These are phyloP conservation scores for Lutjanus campechanus DNA, from an alignment of 2,797 vertebrate species.

Conservation along the genomic window DNA sequence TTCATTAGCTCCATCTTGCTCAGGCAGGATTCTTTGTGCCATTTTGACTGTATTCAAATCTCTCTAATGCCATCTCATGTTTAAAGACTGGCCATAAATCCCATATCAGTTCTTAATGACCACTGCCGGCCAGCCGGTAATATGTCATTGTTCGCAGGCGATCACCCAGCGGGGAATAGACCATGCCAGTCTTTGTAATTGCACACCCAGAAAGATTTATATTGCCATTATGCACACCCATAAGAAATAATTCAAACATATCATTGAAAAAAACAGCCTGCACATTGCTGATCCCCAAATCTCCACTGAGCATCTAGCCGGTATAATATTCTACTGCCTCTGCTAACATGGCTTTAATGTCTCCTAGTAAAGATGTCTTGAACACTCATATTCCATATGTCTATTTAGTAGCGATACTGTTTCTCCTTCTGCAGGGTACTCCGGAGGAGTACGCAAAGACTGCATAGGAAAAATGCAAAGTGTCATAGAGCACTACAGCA, in stretches of 20 bases:
- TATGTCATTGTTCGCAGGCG: slow-evolving; percentile 99
- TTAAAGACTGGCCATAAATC: slow-evolving; percentile 99
- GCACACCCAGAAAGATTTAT: slow-evolving; percentile 99
- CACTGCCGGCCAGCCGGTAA: slow-evolving; percentile 98
- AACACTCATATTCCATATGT: slow-evolving; percentile 63
- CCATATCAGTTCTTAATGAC: slow-evolving; percentile 99
- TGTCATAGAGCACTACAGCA: slow-evolving; percentile 42
- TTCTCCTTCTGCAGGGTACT: slow-evolving; percentile 49
- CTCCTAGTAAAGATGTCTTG: slow-evolving; percentile 68
- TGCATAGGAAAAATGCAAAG: slow-evolving; percentile 29
- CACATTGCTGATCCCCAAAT: slow-evolving; percentile 85
- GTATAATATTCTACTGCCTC: slow-evolving; percentile 69
- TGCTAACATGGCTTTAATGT: slow-evolving; percentile 76
- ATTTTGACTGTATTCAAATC: slow-evolving; percentile 96
- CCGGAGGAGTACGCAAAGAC: slow-evolving; percentile 25
- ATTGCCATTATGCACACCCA: slow-evolving; percentile 99
- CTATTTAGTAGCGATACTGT: slow-evolving; percentile 54
- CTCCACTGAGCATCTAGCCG: slow-evolving; percentile 73
- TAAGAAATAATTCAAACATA: slow-evolving; percentile 99
- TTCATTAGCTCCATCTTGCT: slow-evolving; percentile 86
- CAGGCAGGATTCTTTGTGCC: slow-evolving; percentile 84
- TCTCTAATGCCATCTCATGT: slow-evolving; percentile 98
- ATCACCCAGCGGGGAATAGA: slow-evolving; percentile 99
- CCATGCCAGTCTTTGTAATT: slow-evolving; percentile 99
- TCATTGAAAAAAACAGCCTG: slow-evolving; percentile 92